phyloP scores from a whole-genome alignment of 2,797 vertebrate genomes.

The Anolis apletophallus region DNA sequence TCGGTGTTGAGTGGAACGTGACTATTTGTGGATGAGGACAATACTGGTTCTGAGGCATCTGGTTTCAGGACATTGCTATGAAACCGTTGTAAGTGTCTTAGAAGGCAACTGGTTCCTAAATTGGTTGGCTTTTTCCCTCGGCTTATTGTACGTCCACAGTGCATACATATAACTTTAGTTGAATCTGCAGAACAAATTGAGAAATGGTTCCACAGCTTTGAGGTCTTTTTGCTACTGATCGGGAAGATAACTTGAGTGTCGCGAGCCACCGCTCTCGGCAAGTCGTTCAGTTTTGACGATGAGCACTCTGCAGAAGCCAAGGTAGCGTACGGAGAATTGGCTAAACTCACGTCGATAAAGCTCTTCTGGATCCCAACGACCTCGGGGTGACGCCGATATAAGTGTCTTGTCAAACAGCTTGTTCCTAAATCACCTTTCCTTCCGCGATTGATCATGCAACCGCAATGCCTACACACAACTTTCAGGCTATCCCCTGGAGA shows the following conservation, averaged over 20 bases:
- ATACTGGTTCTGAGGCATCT: conserved; percentile 85
- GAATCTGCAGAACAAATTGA: conserved; percentile 93
- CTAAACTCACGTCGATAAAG: conserved; percentile 83
- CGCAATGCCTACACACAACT: conserved; percentile 93
- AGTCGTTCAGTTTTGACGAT: conserved; percentile 82
- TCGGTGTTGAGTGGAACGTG: conserved; percentile 80
- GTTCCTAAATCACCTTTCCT: conserved; percentile 95
- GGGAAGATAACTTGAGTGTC: conserved; percentile 84
- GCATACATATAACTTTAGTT: conserved; percentile 96
- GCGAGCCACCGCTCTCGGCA: conserved; percentile 74
- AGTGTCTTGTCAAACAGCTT: conserved; percentile 95
- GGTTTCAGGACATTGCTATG: conserved; percentile 90
- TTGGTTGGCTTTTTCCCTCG: conserved; percentile 97
- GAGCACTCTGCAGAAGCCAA: conserved; percentile 83
- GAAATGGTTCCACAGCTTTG: conserved; percentile 99
- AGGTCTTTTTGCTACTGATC: conserved; percentile 94
- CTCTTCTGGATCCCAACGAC: conserved; percentile 90
- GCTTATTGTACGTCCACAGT: conserved; percentile 98
- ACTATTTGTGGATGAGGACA: conserved; percentile 79
- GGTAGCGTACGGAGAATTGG: conserved; percentile 84
- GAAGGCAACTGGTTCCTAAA: conserved; percentile 95
- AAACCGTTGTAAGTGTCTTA: conserved; percentile 96
- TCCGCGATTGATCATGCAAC: conserved; percentile 92
- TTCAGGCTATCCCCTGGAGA: conserved; percentile 93
- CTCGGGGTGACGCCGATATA: conserved; percentile 91